Evolutionary conservation across 1,140 invertebrate species (phyloP).

Genomic region (Coptotermes formosanus): DNA sequence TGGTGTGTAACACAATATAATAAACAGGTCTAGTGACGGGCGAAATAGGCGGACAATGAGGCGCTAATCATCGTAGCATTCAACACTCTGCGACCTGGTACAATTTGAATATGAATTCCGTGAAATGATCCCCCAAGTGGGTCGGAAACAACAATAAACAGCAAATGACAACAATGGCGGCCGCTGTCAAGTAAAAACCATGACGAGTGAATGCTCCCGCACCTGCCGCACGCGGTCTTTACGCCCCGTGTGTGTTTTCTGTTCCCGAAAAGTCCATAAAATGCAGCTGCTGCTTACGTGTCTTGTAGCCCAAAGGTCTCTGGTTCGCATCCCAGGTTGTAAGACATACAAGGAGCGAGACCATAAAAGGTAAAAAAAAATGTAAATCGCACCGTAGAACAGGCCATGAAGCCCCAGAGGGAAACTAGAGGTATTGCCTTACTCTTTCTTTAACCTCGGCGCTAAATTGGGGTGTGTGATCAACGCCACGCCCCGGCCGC

Average conservation of each 20-base stretch:
- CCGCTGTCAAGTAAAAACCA: neutral
- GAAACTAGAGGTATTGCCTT: too few species aligned
- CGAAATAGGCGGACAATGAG: constrained; percentile 5
- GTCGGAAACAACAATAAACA: constrained; percentile 1
- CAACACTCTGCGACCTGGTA: neutral
- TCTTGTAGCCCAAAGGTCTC: neutral
- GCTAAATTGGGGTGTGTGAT: too few species aligned
- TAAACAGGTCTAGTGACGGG: constrained; percentile 1
- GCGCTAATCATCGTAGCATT: constrained; percentile 5
- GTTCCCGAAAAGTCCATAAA: too few species aligned
- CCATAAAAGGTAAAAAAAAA: too few species aligned
- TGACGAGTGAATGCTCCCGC: neutral
- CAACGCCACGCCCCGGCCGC: too few species aligned
- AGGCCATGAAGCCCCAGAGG: too few species aligned
- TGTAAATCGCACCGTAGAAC: too few species aligned
- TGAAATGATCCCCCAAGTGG: neutral
- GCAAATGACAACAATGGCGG: constrained; percentile 4
- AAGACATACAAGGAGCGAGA: too few species aligned
- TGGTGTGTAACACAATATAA: neutral
- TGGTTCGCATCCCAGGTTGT: neutral
- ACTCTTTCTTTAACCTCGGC: too few species aligned
- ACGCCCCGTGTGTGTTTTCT: too few species aligned
- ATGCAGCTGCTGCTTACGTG: neutral
- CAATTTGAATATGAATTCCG: constrained; percentile 16
- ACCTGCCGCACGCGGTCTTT: neutral